Base-by-base conservation (phyloP, 2,113 vertebrate species). In the Spizaetus ornatus region DNA sequence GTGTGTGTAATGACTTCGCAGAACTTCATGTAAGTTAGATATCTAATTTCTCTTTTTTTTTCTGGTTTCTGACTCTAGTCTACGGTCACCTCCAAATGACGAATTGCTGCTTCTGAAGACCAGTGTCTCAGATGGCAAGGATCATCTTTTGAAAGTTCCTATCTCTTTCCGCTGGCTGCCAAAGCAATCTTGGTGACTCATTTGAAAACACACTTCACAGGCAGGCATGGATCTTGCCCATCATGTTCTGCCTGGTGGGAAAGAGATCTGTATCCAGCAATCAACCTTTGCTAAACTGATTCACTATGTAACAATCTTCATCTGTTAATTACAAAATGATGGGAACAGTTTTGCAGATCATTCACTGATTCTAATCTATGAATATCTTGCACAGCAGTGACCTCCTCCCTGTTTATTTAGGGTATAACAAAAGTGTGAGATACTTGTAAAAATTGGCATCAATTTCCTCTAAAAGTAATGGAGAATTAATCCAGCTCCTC, bases 71-170 rank as follows among this genome's bases (percentile, higher is more conserved):
- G 0, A 26, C 13, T 71, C 7, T 42, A 31, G 6, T 58, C 22
- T 17, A 58, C 1, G 0, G 7, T 21, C 3, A 0, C 36, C 23
- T 82, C 36, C 32, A 69, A 72, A 83, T 1, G 15, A 59, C 2
- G 2, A 82, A 45, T 25, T 73, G 5, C 22, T 79, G 4, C 29
- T 29, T 80, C 61, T 67, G 47, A 79, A 88, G 29, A 55, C 13
- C 8, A 29, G 7, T 43, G 31, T 73, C 58, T 80, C 53, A 86
- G 52, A 67, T 18, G 19, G 6, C 29, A 61, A 77, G 8, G 29
- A 69, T 27, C 8, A 32, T 18, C 9, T 80, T 92, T 83, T 61
- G 12, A 34, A 88, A 83, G 20, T 80, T 88, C 26, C 4, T 76
- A 4, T 65, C 29, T n/a, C 34, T 80, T 95, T 78, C 36, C 6